Evolutionary conservation across 2,888 invertebrate genomes (phyloP).

Genomic region (Aleiodes alternator): DNA sequence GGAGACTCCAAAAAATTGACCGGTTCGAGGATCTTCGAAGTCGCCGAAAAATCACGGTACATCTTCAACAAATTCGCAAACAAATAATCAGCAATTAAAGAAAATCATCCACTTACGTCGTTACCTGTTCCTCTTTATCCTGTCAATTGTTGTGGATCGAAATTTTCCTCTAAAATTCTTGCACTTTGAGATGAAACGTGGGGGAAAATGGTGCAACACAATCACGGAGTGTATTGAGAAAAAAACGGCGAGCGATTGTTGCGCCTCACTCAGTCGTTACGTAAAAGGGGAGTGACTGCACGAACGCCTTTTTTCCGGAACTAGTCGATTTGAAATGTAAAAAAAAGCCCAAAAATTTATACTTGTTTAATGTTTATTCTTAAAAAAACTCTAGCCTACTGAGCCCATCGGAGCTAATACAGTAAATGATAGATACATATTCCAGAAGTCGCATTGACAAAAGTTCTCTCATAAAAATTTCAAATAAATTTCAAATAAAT

Average conservation of each 20-base stretch:
- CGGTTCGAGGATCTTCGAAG: constrained; percentile 21
- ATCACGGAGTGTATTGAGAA: not conserved
- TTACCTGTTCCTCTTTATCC: not conserved
- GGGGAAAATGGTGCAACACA: constrained; percentile 22
- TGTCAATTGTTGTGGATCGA: not conserved
- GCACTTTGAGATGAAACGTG: not conserved
- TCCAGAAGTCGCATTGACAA: too few relatives aligned
- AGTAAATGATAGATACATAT: too few relatives aligned
- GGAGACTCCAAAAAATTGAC: not conserved
- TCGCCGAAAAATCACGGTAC: not conserved
- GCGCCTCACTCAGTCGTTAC: not conserved
- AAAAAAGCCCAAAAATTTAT: too few relatives aligned
- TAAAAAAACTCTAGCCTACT: too few relatives aligned
- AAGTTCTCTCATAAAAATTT: too few relatives aligned
- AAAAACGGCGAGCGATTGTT: constrained; percentile 5
- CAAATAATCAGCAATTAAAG: not conserved
- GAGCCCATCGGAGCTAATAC: too few relatives aligned
- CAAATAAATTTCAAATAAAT: too few relatives aligned
- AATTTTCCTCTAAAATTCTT: constrained; percentile 2
- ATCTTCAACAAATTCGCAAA: not conserved
- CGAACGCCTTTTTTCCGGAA: too few relatives aligned
- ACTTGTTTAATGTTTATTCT: too few relatives aligned
- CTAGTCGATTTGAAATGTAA: too few relatives aligned
- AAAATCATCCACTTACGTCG: constrained; percentile 2
- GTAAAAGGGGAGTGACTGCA: too few relatives aligned